Evolutionary conservation across 1,140 invertebrate species (phyloP), one percentile per base, ranked within the genome.

Genomic region (Potamilus streckersoni): DNA sequence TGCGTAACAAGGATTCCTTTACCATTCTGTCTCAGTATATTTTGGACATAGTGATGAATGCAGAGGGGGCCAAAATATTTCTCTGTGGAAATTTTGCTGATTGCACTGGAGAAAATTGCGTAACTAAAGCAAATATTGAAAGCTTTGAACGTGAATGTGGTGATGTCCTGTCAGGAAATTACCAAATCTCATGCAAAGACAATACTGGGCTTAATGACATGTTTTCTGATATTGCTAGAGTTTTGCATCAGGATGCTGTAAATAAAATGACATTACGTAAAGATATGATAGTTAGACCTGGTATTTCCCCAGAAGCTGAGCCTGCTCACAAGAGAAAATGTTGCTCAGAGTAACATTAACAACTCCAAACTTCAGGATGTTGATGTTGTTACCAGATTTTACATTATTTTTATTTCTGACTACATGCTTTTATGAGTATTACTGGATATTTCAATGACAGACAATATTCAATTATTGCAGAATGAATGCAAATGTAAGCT

Each of bases 111-210:
- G 82, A 92, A 20, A 92, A 69, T 61, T 93, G 94, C 91, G 95
- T 97, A 1, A 94, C 94, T 27, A 95, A 97, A 89, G 92, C 93
- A 68, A 96, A 98, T 86, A 95, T 98, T 89, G 96, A 97, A 89
- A 93, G 93, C 72, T 97, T 98, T 91, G 96, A 95, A 90, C 95
- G 96, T 89, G 96, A 97, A 88, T 97, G 96, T 88, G 95, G 96
- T 84, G 96, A 96, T 86, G 91, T 97, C 64, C 94, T 98, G 76
- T 95, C 94, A 85, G 94, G 93, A 69, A 94, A 94, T 49, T 98
- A 96, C 86, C 96, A 95, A 88, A 96, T 96, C 20, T 97, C 96
- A 27, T 97, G 96, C 85, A 97, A 96, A 91, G 95, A 93, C 73
- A 95, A 95, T 5, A 93, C 93, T 86, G 96, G 96, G 2, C 92